Conservation (phyloP, 2,888 invertebrate species). For the Macrophya annulata region DNA sequence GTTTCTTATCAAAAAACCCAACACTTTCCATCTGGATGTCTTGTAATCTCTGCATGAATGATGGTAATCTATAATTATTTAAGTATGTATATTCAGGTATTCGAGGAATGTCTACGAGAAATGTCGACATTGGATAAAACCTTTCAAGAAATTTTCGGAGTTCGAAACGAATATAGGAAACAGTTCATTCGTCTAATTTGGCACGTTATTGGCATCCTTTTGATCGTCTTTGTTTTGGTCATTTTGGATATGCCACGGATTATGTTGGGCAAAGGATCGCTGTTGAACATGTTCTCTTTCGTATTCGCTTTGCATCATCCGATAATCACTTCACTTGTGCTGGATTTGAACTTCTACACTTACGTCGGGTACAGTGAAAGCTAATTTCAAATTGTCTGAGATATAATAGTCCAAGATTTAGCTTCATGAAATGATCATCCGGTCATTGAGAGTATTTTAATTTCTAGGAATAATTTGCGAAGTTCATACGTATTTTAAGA, state of each 20-base stretch:
- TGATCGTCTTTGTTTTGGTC: background rate
- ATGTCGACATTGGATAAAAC: background rate
- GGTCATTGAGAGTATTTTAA: no score
- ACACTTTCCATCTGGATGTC: background rate
- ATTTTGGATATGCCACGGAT: background rate
- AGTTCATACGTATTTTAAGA: no score
- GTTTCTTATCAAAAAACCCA: no score
- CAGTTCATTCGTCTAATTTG: background rate
- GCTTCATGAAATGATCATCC: no score
- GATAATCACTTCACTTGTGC: no score
- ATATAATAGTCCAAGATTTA: no score
- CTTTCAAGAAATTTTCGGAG: background rate
- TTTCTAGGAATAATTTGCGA: no score
- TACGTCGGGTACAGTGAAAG: background rate
- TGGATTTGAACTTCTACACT: no score
- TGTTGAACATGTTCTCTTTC: background rate
- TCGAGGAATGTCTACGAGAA: background rate
- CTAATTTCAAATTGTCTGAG: background rate
- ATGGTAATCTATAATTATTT: no score
- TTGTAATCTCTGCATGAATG: no score
- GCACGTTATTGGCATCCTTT: background rate
- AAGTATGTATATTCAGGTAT: background rate
- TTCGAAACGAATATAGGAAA: background rate
- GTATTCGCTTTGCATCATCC: background rate
- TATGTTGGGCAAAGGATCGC: background rate